Conservation (phyloP, 2,888 invertebrate genomes). For the Hypomecis atomaria region DNA sequence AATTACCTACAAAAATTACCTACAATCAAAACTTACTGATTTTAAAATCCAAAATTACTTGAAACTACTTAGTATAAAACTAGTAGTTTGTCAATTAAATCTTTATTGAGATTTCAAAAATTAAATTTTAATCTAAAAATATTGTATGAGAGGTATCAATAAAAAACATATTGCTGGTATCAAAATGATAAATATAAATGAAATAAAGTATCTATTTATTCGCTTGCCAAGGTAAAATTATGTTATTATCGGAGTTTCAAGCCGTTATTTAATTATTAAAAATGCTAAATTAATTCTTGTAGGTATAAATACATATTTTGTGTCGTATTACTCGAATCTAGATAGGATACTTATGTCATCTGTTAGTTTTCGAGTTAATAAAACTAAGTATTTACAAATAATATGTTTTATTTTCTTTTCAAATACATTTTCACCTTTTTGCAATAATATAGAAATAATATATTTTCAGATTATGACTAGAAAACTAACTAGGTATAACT, state of each 20-base stretch:
- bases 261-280: constrained; percentile 23
- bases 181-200: neutral
- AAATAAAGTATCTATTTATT: constrained; percentile 36
- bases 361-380: constrained; percentile 84
- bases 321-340: constrained; percentile 77
- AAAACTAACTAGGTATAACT: too few relatives aligned
- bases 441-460: neutral
- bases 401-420: constrained; percentile 59
- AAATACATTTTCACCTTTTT: constrained; percentile 3
- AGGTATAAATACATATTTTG: constrained; percentile 77
- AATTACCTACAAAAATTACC: too few relatives aligned
- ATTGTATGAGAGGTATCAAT: too few relatives aligned
- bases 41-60: too few relatives aligned
- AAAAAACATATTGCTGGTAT: neutral
- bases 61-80: too few relatives aligned
- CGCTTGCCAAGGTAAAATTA: constrained; percentile 51
- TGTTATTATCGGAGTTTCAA: constrained; percentile 24
- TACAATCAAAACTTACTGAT: too few relatives aligned
- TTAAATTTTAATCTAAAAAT: too few relatives aligned
- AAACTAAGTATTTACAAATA: constrained; percentile 82
- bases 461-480: neutral
- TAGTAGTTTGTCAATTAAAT: too few relatives aligned
- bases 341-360: constrained; percentile 83
- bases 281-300: constrained; percentile 80
- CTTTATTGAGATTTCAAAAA: too few relatives aligned